Base-by-base conservation (phyloP, 2,888 invertebrate genomes). In the Cephus nigrinus region DNA sequence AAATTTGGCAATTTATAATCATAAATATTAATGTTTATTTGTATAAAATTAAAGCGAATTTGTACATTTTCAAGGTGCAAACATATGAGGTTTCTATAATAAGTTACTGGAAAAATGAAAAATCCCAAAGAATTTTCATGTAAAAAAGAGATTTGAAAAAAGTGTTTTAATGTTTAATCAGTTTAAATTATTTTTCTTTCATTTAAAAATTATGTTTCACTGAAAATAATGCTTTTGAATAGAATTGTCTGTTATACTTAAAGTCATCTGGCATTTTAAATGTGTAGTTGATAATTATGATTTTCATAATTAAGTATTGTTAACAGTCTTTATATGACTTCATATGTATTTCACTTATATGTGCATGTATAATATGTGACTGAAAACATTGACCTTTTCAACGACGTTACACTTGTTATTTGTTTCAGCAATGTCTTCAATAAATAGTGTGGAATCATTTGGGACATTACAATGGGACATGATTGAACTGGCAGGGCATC, bases 401-500 rank as follows among this genome's bases (percentile, higher is more conserved):
- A 40, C 5, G 9, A 40, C 5, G 5, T 23, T 40, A 40, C 23
- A 40, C 23, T 40, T 40, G 5, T 40, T 15, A 40, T 68, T n/a
- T 79, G 36, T 80, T 75, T 9, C 83, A 86, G 86, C 76, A 77
- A 91, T 91, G 91, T 91, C 91, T 83, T 91, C 91, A 36, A 86
- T 88, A 80, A 91, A 90, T 79, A 91, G 90, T 72, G 85, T 86
- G 36, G 90, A 91, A 81, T 90, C 91, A 69, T 80, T 89, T 32
- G 90, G 89, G 80, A 89, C 89, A 12, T 80, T 91, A 75, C 91
- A 90, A 78, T 92, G 92, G 91, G 93, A 94, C 82, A 92, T 95
- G 81, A 91, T 94, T 79, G 94, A 95, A 85, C 91, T 96, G 81
- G 94, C 95, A 34, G 92, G 93, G 83, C 95, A 96, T 90, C 92